Evolutionary conservation across 2,888 invertebrate genomes (phyloP), one percentile per base, ranked within the genome.

Genomic region (Ganaspis brasiliensis): DNA sequence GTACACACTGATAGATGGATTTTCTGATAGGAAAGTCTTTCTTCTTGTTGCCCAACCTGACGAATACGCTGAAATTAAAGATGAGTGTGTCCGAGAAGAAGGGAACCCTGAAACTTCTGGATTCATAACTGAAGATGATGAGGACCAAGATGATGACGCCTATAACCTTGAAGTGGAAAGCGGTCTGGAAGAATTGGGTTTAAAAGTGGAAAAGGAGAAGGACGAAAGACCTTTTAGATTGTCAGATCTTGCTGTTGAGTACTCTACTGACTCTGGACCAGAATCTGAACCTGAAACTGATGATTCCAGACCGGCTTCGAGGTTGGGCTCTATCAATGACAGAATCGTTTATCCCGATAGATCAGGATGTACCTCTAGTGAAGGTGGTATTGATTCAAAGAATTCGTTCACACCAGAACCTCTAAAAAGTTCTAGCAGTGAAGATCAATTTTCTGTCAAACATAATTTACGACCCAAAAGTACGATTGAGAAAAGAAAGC

Each of bases 1-100:
- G 21, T 91, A 93, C 73, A 91, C 92, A 0, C 82, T 83, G 61
- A 84, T 88, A 4, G 91, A 91, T 37, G 84, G 81, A 16, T 89
- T 91, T 82, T 91, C 92, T 0, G 93, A 93, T 76, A 93, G 93
- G 79, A 93, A 94, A 35, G 92, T 94, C 10, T 94, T 94, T 82
- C 92, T 94, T 79, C 88, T 94, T 45, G 92, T 94, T 2, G 93
- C 94, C 0, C 93, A 93, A 73, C 93, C 93, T 1, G 94, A 94
- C 45, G 94, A 94, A 77, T 92, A 93, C 70, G 89, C 92, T 0
- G 91, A 92, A 74, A 89, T 92, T 35, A 85, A 84, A 16, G 89
- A 89, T 75, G 89, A 91, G 67, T 79, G 84, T 70, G 14, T 59
- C 14, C 72, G 45, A 1, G 77, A 81, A 8, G 76, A 78, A 1